These are phyloP conservation scores for Arnoldichthys spilopterus DNA, from an alignment of 2,797 vertebrate species.

Conservation along the genomic window DNA sequence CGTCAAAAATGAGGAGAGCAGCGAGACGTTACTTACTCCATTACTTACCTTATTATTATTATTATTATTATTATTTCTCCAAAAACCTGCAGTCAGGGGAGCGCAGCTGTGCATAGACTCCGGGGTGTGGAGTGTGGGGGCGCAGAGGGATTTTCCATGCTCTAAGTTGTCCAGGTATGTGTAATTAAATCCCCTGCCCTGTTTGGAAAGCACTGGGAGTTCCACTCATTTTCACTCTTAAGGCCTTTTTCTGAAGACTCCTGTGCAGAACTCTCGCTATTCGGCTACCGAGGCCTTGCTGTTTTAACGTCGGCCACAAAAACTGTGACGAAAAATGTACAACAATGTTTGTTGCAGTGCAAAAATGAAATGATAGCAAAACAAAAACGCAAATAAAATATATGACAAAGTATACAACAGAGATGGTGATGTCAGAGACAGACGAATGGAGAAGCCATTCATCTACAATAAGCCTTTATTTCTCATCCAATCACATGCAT, in stretches of 20 bases:
- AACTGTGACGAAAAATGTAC: too few species aligned
- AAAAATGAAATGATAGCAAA: too few species aligned
- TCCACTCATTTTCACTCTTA: conserved; percentile 72
- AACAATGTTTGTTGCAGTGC: too few species aligned
- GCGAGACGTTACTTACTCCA: conserved; percentile 40
- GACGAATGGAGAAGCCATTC: too few species aligned
- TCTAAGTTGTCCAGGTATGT: conserved; percentile 78
- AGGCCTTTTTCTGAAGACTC: conserved; percentile 46
- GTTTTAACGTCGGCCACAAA: too few species aligned
- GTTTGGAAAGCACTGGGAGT: conserved; percentile 78
- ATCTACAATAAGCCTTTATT: too few species aligned
- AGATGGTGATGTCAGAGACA: too few species aligned
- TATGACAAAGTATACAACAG: too few species aligned
- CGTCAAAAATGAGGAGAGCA: conserved; percentile 44
- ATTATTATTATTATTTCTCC: conserved; percentile 69
- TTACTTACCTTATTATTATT: conserved; percentile 68
- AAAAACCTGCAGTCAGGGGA: conserved; percentile 37
- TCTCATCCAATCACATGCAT: too few species aligned
- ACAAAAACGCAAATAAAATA: too few species aligned
- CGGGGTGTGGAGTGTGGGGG: conserved; percentile 46
- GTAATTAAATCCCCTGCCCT: conserved; percentile 76
- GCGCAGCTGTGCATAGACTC: conserved; percentile 55
- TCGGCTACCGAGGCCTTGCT: too few species aligned
- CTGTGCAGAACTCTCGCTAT: conserved; percentile 36
- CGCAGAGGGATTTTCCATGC: conserved; percentile 76